phyloP scores from a whole-genome alignment of 30 jellyfish, hydroid and myxozoan species.

The Nemopilema nomurai region DNA sequence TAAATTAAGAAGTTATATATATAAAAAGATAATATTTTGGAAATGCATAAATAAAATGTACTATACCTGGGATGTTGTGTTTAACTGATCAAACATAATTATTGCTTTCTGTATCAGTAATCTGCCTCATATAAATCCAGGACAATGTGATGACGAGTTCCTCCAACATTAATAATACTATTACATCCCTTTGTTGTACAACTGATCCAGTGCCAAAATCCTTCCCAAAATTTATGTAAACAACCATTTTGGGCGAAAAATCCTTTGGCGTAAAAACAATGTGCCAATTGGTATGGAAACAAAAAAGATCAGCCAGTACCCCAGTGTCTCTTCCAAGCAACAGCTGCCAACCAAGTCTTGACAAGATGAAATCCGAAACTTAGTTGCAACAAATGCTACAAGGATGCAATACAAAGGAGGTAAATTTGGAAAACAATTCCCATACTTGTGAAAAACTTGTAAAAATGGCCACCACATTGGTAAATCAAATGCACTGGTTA shows the following conservation, averaged over 20 bases:
- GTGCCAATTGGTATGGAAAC: background rate
- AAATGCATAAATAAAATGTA: too few relatives aligned
- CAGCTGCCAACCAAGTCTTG: background rate
- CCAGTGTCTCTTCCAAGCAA: background rate
- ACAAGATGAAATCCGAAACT: background rate
- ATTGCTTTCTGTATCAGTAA: background rate
- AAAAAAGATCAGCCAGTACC: too few relatives aligned
- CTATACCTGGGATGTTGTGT: too few relatives aligned
- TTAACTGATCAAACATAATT: too few relatives aligned
- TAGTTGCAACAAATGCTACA: background rate
- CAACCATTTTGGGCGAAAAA: background rate
- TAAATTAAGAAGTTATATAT: too few relatives aligned
- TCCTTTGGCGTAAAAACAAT: background rate
- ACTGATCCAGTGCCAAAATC: background rate
- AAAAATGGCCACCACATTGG: background rate
- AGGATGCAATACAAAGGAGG: background rate
- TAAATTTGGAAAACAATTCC: background rate
- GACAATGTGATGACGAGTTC: background rate
- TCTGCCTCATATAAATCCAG: background rate
- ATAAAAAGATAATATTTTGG: too few relatives aligned
- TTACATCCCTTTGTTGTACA: background rate
- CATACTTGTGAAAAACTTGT: background rate
- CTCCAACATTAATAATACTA: background rate
- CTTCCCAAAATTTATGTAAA: background rate
- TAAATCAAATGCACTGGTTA: constrained; percentile 3